These are phyloP conservation scores for Lysandra bellargus DNA, from an alignment of 2,888 invertebrate species.

Conservation along the genomic window DNA sequence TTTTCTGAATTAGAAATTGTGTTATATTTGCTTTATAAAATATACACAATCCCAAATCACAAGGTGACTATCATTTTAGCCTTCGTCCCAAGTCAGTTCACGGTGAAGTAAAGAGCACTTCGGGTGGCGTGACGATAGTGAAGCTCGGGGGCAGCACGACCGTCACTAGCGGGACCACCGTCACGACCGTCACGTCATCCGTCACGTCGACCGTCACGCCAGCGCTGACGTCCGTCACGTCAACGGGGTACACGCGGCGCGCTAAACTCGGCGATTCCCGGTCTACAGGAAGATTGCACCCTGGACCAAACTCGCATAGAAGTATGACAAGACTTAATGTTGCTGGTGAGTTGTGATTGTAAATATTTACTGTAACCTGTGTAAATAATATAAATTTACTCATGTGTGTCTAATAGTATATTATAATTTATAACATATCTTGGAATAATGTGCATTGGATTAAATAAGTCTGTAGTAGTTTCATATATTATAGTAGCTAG, in stretches of 20 bases:
- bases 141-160: slow-evolving; percentile 80
- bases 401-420: too few relatives aligned
- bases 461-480: too few relatives aligned
- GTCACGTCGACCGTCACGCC: slow-evolving; percentile 33
- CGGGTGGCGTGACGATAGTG: slow-evolving; percentile 89
- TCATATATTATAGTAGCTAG: too few relatives aligned
- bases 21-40: too few relatives aligned
- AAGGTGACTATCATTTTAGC: slow-evolving; percentile 39
- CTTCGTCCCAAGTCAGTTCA: slow-evolving; percentile 64
- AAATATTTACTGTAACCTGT: too few relatives aligned
- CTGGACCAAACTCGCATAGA: slow-evolving; percentile 86
- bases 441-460: too few relatives aligned
- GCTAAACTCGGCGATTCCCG: slow-evolving; percentile 87
- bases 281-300: slow-evolving; percentile 87
- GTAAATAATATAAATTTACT: too few relatives aligned
- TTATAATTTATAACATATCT: too few relatives aligned
- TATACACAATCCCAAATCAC: too few relatives aligned
- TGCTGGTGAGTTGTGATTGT: slow-evolving; percentile 70
- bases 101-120: slow-evolving; percentile 85
- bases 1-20: too few relatives aligned
- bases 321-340: slow-evolving; percentile 90
- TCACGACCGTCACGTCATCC: slow-evolving; percentile 42
- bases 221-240: slow-evolving; percentile 28
- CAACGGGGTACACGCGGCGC: slow-evolving; percentile 77
- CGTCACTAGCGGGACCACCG: slow-evolving; percentile 37